These are phyloP conservation scores for Apteryx mantelli DNA, from an alignment of 2,113 vertebrate genomes.

Conservation along the genomic window DNA sequence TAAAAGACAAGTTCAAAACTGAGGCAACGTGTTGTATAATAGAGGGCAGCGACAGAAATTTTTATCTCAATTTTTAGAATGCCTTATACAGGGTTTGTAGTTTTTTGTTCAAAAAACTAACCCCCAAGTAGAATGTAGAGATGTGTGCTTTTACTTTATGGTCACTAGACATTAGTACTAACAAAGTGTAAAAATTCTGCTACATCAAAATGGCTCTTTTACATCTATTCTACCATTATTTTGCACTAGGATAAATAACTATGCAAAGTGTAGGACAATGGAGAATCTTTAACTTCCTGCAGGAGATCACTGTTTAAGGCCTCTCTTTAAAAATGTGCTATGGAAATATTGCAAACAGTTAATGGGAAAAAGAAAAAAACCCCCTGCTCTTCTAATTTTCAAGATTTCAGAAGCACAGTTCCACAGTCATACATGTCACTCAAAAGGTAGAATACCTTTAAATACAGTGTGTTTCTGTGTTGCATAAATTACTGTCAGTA, in stretches of 20 bases:
- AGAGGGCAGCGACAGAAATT: not conserved
- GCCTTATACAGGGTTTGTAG: not conserved
- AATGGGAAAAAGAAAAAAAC: not conserved
- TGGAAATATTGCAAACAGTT: not conserved
- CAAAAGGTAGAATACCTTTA: not conserved
- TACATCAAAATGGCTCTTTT: not conserved
- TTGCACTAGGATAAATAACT: not conserved
- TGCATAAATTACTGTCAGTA: not conserved
- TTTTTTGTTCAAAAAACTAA: too few relatives aligned
- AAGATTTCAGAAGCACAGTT: not conserved
- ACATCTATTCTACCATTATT: not conserved
- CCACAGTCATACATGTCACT: fast-evolving
- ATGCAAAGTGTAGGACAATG: not conserved
- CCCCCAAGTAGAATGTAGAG: not conserved
- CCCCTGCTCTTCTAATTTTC: not conserved
- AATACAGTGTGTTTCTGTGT: not conserved
- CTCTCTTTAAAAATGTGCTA: not conserved
- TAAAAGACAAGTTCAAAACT: not conserved
- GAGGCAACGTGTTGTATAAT: not conserved
- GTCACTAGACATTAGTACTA: not conserved
- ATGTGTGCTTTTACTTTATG: not conserved
- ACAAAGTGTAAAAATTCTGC: not conserved
- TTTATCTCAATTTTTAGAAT: not conserved
- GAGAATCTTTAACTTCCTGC: not conserved
- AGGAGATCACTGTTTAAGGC: not conserved